Evolutionary conservation across 2,113 vertebrate species (phyloP).

Genomic region (Tupaia tana): DNA sequence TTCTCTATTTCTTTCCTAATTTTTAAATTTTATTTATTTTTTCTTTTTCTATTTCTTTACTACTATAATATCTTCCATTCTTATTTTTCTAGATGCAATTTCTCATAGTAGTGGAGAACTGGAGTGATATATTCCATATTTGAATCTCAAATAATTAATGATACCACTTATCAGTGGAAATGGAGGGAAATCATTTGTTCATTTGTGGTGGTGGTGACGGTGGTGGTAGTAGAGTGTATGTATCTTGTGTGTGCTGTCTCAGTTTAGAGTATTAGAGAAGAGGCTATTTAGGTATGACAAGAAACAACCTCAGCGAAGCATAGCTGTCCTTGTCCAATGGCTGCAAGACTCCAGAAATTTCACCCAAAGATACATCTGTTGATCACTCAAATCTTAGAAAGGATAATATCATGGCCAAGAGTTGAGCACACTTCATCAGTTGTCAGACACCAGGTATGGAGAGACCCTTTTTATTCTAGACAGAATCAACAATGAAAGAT

Average conservation of each 20-base stretch:
- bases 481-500: not conserved
- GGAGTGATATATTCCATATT: not conserved
- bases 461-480: not conserved
- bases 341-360: not conserved
- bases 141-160: not conserved
- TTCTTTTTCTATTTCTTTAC: not conserved
- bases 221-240: too few relatives aligned
- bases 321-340: not conserved
- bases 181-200: not conserved
- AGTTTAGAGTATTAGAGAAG: not conserved
- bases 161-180: not conserved
- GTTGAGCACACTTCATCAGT: not conserved
- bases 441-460: not conserved
- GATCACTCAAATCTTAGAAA: not conserved
- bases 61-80: not conserved
- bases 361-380: not conserved
- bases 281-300: not conserved
- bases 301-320: not conserved
- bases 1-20: not conserved
- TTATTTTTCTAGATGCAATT: not conserved
- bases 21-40: not conserved
- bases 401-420: not conserved
- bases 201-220: not conserved
- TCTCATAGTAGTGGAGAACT: not conserved
- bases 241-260: not conserved